Evolutionary conservation across 2,797 vertebrate species (phyloP).

Genomic region (Heliangelus exortis): DNA sequence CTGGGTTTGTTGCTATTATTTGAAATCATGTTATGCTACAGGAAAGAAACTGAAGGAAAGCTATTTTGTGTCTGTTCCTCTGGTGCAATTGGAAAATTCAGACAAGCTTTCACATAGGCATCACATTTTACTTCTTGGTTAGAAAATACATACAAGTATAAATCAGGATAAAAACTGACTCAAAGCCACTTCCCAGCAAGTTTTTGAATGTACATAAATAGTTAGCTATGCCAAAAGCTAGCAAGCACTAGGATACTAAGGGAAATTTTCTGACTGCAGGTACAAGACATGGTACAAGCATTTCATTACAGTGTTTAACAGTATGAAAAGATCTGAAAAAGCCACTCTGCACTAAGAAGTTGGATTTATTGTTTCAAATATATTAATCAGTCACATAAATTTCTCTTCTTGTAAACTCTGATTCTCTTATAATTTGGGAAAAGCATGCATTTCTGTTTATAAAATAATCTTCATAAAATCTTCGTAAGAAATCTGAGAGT

Average conservation of each 20-base stretch:
- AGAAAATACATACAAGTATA: neutral
- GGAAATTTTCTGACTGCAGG: neutral
- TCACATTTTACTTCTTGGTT: neutral
- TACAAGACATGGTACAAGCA: neutral
- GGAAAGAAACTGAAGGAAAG: neutral
- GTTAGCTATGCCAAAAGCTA: neutral
- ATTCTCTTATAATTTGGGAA: neutral
- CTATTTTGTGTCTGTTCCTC: neutral
- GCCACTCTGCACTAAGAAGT: neutral
- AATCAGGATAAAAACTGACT: neutral
- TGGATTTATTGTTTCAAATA: neutral
- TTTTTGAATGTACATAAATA: neutral
- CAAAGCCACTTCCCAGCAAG: neutral
- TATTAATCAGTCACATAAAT: neutral
- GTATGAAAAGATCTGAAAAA: neutral
- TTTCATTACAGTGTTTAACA: neutral
- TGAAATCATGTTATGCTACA: neutral
- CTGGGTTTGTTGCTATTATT: neutral
- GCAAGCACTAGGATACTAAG: neutral
- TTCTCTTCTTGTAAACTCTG: neutral
- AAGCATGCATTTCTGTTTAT: neutral
- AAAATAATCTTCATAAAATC: neutral
- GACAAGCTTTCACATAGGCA: neutral
- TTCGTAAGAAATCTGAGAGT: no score
- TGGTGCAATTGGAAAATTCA: rapidly evolving